Evolutionary conservation across 2,888 invertebrate genomes (phyloP), one percentile per base, ranked within the genome.

Genomic region (Elmis aenea): DNA sequence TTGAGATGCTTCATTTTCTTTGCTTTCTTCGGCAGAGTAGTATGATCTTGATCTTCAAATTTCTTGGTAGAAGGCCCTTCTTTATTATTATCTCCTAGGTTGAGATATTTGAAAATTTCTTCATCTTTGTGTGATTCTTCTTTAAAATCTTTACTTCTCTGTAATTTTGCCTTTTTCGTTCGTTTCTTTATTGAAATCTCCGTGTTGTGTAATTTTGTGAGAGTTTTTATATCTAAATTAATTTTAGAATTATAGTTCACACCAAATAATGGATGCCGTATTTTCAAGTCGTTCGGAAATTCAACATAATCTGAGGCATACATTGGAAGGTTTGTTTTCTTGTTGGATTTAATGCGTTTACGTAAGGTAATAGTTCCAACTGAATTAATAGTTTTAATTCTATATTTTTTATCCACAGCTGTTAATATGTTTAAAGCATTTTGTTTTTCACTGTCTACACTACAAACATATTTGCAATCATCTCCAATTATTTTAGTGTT

Each of bases 191-290:
- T 13, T 16, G 33, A 13, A n/a, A 28, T 32, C 4, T 34, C 16
- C 22, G 39, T 33, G 3, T 36, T 27, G 24, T 45, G 13, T 23
- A 50, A 13, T 35, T 45, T 45, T 6, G 21, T 5, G 20, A 31
- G 12, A n/a, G 43, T 34, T 5, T 40, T 31, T 5, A 41, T 39
- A 8, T 42, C 38, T 11, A 50, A 26, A 20, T 38, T 29, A n/a
- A 45, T 39, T 41, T 43, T 46, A 2, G 43, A 14, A 32, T 34
- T 14, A 18, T 34, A 50, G 32, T 47, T 26, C n/a, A 34, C 18
- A 2, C 49, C 49, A 24, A 50, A 47, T 20, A 50, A 32, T 3
- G 49, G 46, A 42, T 50, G 49, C 4, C 49, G 33, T 8, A 38
- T 14, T 30, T 47, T 50, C 21, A 50, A 35, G 35, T 41, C 33